These are phyloP conservation scores for Silurus meridionalis DNA, from an alignment of 2,113 vertebrate species.

Conservation along the genomic window DNA sequence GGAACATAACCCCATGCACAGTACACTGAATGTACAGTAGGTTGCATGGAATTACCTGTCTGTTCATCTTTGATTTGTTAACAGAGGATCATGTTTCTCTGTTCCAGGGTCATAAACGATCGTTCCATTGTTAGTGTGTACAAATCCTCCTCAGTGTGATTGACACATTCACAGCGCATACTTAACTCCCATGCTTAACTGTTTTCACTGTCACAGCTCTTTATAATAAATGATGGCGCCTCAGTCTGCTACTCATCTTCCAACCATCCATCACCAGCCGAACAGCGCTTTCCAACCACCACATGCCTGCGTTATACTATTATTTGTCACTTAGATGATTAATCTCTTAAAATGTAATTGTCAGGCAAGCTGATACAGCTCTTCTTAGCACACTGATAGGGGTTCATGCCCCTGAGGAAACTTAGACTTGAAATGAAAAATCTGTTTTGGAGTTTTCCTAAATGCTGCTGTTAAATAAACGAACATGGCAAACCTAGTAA, in stretches of 20 bases:
- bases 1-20: not conserved
- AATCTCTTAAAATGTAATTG: slow-evolving; percentile 55
- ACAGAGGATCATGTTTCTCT: slow-evolving; percentile 3
- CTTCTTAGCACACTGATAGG: slow-evolving; percentile 36
- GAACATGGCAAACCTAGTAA: not conserved
- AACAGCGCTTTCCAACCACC: slow-evolving; percentile 35
- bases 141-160: slow-evolving; percentile 6
- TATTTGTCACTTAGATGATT: slow-evolving; percentile 53
- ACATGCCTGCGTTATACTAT: slow-evolving; percentile 46
- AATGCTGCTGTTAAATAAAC: not conserved
- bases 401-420: slow-evolving; percentile 39
- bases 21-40: not conserved
- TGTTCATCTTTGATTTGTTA: not conserved
- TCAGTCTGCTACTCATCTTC: slow-evolving; percentile 31
- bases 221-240: slow-evolving; percentile 32
- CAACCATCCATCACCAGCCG: slow-evolving; percentile 36
- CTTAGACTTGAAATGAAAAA: slow-evolving; percentile 38
- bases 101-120: not conserved
- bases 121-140: not conserved
- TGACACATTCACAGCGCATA: slow-evolving; percentile 34
- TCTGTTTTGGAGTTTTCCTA: slow-evolving; percentile 34
- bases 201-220: slow-evolving; percentile 39
- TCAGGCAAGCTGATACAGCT: slow-evolving; percentile 48
- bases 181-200: slow-evolving; percentile 25
- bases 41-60: not conserved